Base-by-base conservation (phyloP, 2,888 invertebrate species). In the Phengaris arion region DNA sequence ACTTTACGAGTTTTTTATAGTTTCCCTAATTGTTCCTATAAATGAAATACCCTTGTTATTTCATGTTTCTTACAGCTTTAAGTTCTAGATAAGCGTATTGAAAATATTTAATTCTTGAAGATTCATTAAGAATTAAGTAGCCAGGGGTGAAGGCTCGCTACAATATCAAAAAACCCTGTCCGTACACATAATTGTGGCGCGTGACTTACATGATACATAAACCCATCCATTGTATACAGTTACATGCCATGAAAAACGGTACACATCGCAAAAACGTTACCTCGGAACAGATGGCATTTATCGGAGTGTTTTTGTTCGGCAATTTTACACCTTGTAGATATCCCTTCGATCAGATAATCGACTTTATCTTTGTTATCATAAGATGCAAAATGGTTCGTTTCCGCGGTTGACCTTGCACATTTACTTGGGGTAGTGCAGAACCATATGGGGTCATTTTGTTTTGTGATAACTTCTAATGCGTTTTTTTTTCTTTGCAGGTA, bases 401-500 rank as follows among this genome's bases (percentile, higher is more conserved):
- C 13, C 12, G 35, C 64, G 22, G 12, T 64, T 72, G 72, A 52
- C 72, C 72, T 77, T 74, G 77, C 79, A 79, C 79, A 79, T 79
- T 79, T 79, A 74, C 15, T 48, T 70, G 48, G 64, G 64, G 35
- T 48, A 7, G 64, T 15, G 22, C 72, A 51, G 35, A 35, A 73
- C 69, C 80, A 79, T 77, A 78, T 80, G 80, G 79, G 78, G 75
- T 79, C 79, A 76, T 51, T 70, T 75, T 68, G 74, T 54, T 78
- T 80, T 80, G 75, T 79, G 13, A 72, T 72, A 68, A 76, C 76
- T 75, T 76, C 78, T 79, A 78, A 81, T 79, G 46, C 68, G 35
- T 78, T 78, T 82, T 81, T 82, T 81, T 80, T 78, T 77, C 76
- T 70, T 79, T 80, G 74, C 80, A 81, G 81, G 80, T 81, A 81